Base-by-base conservation (phyloP, 2,797 vertebrate genomes). In the Alca torda region DNA sequence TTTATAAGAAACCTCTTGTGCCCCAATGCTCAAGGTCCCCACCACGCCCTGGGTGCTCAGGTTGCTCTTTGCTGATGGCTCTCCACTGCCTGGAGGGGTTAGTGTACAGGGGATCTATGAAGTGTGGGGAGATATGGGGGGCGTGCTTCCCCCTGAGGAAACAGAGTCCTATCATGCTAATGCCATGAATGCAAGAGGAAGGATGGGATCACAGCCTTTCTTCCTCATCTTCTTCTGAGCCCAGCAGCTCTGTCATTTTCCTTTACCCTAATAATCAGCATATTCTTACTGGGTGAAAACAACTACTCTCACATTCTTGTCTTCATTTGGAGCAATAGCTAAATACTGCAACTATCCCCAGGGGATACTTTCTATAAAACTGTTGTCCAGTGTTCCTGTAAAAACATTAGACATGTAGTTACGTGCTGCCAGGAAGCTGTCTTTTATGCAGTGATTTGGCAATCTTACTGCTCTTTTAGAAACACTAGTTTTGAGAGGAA, bases 31-130 rank as follows among this genome's bases (percentile, higher is more conserved):
- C 18, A 11, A 33, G 8, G 23, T 48, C 18, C 33, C 16, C 0
- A 0, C 15, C 28, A 12, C 0, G 1, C 13, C 28, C 28, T 53
- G 60, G 2, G 13, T n/a, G 37, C 12, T 73, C 2, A 1, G 6
- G 14, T 59, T 74, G 43, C 9, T 48, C 54, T 73, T 56, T 73
- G 51, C 26, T 82, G 26, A 13, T 11, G 24, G 8, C 17, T 51
- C 64, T 63, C 76, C 19, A 4, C 11, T 57, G 35, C 25, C 25
- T 69, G 43, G 17, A 84, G 23, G 18, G 21, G 30, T 17, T 43
- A 16, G 63, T 56, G 16, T 12, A 2, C 0, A 0, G 31, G 19
- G 25, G 9, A 24, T 50, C 10, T 21, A 21, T 72, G 69, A 59
- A 14, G 11, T 21, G 1, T 43, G 33, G 31, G 37, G 23, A 45